Evolutionary conservation across 2,888 invertebrate species (phyloP).

Genomic region (Drosophila picticornis): DNA sequence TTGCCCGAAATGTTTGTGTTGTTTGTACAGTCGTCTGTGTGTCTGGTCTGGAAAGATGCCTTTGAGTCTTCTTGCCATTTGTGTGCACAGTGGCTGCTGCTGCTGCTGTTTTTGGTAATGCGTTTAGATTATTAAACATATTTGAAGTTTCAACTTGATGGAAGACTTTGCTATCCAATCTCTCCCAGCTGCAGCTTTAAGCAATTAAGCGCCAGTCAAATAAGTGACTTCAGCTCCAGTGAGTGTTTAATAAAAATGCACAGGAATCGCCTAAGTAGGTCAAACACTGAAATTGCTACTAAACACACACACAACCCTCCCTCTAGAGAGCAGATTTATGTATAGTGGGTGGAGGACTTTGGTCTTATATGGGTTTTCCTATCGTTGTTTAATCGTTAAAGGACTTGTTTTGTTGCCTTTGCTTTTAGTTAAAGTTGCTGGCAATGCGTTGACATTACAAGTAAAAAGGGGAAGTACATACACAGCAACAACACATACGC

Average conservation of each 20-base stretch:
- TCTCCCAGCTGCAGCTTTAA: constrained; percentile 7
- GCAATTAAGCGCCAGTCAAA: constrained; percentile 47
- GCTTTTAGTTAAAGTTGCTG: constrained; percentile 41
- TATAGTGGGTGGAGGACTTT: constrained; percentile 18
- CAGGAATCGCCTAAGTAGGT: constrained; percentile 61
- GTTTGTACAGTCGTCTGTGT: constrained; percentile 44
- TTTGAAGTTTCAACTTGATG: constrained; percentile 46
- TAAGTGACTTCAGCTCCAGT: constrained; percentile 37
- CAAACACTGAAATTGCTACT: constrained; percentile 74
- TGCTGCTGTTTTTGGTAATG: constrained; percentile 60
- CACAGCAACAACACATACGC: constrained; percentile 6
- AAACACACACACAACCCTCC: constrained; percentile 31
- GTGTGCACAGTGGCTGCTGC: constrained; percentile 49
- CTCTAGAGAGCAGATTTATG: constrained; percentile 55
- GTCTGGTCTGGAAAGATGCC: constrained; percentile 19
- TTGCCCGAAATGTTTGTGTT: constrained; percentile 46
- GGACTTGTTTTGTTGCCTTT: constrained; percentile 44
- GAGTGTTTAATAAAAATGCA: constrained; percentile 68
- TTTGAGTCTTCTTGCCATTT: constrained; percentile 46
- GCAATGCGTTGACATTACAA: constrained; percentile 58
- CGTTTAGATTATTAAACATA: constrained; percentile 80
- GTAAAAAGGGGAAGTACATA: constrained; percentile 9
- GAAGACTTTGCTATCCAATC: constrained; percentile 12
- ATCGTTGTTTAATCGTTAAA: constrained; percentile 77
- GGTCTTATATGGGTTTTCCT: constrained; percentile 49